Base-by-base conservation (phyloP, 2,888 invertebrate genomes). In the Syritta pipiens region DNA sequence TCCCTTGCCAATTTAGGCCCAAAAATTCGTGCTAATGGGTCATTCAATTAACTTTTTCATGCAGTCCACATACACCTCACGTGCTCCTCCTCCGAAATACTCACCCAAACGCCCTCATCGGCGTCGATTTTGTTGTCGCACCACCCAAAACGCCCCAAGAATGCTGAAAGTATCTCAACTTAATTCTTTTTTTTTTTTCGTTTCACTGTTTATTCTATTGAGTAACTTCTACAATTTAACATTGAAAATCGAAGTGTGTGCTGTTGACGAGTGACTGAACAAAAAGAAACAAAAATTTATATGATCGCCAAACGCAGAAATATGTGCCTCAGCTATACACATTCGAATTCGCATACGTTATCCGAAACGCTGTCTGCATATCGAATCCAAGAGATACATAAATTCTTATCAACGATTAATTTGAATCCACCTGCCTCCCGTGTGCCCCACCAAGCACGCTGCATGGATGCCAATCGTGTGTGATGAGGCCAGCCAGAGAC, bases 391-490 rank as follows among this genome's bases (percentile, higher is more conserved):
- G 49, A 44, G 55, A 55, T 67, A 48, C 28, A 71, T 71, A 71
- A 71, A 71, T 53, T 71, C 48, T 62, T 71, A 71, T 71, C 62
- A 71, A 62, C 62, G 60, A 62, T 46, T 62, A 71, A 71, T 62
- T 62, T 48, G 37, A 62, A n/a, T 48, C 46, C 55, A 62, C 12
- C 53, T 62, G 46, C 53, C 24, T 55, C 40, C 71, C 19, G 35
- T 40, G n/a, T n/a, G n/a, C n/a, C n/a, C n/a, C n/a, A n/a, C n/a
- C n/a, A n/a, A n/a, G n/a, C n/a, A 37, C 19, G 12, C 28, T 28
- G 9, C 28, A 28, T 28, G 7, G 30, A 49, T 49, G 12, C 49
- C 17, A 9, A 30, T 19, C 28, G 48, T n/a, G 19, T 10, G 37
- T 10, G 30, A 7, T 10, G 3, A n/a, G 12, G 3, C 9, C 48